Percentiles rank a stretch among this genome's conserved stretches.
These are phyloP conservation scores for Epistrophe grossulariae DNA, from an alignment of 2,888 invertebrate genomes.

Conservation along the genomic window DNA sequence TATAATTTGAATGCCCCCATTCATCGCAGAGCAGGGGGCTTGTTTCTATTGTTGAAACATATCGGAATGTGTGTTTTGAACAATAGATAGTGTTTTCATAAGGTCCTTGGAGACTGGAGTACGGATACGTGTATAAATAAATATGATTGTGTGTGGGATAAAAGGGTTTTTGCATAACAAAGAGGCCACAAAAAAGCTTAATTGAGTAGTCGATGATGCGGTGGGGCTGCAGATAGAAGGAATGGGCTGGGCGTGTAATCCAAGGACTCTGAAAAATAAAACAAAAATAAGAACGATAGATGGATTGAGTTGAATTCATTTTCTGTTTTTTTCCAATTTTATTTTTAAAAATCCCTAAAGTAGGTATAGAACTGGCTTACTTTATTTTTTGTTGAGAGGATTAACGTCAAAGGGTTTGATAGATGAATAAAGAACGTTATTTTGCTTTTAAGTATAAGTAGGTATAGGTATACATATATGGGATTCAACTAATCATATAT, in stretches of 20 bases:
- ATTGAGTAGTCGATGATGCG: constrained; percentile 57
- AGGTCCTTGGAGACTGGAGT: constrained; percentile 32
- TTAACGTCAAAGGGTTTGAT: constrained; percentile 58
- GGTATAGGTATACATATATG: no score
- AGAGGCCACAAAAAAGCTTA: constrained; percentile 63
- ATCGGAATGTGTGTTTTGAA: constrained; percentile 68
- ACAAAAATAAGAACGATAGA: constrained; percentile 41
- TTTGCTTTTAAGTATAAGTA: constrained; percentile 10
- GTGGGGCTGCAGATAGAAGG: neutral
- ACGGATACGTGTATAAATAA: neutral
- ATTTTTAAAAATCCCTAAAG: neutral
- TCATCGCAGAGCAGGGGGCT: neutral
- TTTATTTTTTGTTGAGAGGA: constrained; percentile 25
- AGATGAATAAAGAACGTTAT: constrained; percentile 35
- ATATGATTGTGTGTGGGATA: constrained; percentile 6
- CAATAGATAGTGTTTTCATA: constrained; percentile 49
- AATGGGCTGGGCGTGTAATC: no score
- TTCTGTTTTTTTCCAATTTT: constrained; percentile 33
- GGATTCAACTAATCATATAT: constrained; percentile 44
- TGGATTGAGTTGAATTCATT: constrained; percentile 24
- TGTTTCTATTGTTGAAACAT: constrained; percentile 58
- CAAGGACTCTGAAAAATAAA: no score
- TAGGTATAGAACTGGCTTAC: neutral
- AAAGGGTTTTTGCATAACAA: constrained; percentile 53
- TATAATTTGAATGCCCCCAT: constrained; percentile 59